Percentiles rank a stretch among this genome's conserved stretches.
These are phyloP conservation scores for Hipposideros armiger DNA, from an alignment of 2,113 vertebrate genomes.

Conservation along the genomic window DNA sequence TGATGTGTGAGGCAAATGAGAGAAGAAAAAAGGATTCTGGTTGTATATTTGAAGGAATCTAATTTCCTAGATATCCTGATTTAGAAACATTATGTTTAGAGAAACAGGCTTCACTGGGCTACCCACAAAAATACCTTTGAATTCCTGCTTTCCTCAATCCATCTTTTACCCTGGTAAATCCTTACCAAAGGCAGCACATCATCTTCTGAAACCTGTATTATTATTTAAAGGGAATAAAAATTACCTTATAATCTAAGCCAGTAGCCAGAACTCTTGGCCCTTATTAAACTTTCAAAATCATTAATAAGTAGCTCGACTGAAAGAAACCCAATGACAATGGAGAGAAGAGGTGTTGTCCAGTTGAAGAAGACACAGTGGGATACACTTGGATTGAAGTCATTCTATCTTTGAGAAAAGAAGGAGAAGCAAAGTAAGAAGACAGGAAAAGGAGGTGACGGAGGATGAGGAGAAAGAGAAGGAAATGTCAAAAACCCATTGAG, in stretches of 20 bases:
- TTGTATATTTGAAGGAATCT: constrained; percentile 26
- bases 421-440: not conserved
- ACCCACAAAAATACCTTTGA: not conserved
- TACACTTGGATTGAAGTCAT: not conserved
- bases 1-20: not conserved
- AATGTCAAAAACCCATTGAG: not conserved
- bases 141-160: not conserved
- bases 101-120: not conserved
- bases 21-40: not conserved
- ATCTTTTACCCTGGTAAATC: not conserved
- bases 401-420: not conserved
- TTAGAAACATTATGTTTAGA: not conserved
- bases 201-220: not conserved
- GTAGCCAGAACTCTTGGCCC: not conserved
- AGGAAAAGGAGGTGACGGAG: not conserved
- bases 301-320: not conserved
- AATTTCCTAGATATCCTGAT: not conserved
- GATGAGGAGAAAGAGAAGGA: not conserved
- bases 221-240: not conserved
- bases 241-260: not conserved
- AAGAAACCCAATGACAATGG: not conserved
- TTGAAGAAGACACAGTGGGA: not conserved
- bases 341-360: not conserved
- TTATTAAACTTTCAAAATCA: not conserved
- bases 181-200: not conserved